Evolutionary conservation across 2,888 invertebrate species (phyloP).

Genomic region (Andrena marginata): DNA sequence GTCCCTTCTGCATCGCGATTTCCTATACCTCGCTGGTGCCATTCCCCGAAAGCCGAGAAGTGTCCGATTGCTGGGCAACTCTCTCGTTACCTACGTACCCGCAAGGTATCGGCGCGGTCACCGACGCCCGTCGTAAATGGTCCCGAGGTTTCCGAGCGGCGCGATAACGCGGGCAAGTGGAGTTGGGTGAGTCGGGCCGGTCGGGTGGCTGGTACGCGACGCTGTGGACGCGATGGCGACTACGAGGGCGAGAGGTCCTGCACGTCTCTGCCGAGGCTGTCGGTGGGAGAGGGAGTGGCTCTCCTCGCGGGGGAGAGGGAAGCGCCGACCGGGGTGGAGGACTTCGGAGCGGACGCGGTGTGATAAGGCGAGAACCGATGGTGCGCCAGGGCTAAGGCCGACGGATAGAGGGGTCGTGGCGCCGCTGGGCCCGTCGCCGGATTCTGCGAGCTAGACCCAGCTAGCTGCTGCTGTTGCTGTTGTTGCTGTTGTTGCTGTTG

Average conservation of each 20-base stretch:
- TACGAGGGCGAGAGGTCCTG: constrained; percentile 84
- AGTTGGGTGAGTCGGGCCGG: too few species aligned
- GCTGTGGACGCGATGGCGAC: constrained; percentile 59
- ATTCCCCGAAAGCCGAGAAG: not conserved
- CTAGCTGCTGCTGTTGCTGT: constrained; percentile 88
- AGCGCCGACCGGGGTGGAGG: constrained; percentile 78
- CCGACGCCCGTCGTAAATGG: constrained; percentile 18
- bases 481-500: constrained; percentile 86
- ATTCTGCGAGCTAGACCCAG: constrained; percentile 84
- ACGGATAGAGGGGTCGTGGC: constrained; percentile 82
- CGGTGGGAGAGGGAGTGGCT: constrained; percentile 83
- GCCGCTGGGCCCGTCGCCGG: constrained; percentile 78
- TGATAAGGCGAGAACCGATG: constrained; percentile 85
- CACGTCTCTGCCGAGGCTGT: constrained; percentile 82
- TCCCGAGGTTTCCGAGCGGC: constrained; percentile 52
- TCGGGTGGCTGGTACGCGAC: not conserved
- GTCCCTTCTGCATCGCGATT: not conserved
- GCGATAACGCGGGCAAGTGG: constrained; percentile 2
- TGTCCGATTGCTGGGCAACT: not conserved
- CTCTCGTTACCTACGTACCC: not conserved
- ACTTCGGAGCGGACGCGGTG: constrained; percentile 76
- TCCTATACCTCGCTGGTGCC: not conserved
- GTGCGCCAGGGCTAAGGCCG: constrained; percentile 81
- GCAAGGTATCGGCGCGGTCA: not conserved
- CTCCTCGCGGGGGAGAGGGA: constrained; percentile 81